These are phyloP conservation scores for Bradypodion pumilum DNA, from an alignment of 2,797 vertebrate genomes.

Conservation along the genomic window DNA sequence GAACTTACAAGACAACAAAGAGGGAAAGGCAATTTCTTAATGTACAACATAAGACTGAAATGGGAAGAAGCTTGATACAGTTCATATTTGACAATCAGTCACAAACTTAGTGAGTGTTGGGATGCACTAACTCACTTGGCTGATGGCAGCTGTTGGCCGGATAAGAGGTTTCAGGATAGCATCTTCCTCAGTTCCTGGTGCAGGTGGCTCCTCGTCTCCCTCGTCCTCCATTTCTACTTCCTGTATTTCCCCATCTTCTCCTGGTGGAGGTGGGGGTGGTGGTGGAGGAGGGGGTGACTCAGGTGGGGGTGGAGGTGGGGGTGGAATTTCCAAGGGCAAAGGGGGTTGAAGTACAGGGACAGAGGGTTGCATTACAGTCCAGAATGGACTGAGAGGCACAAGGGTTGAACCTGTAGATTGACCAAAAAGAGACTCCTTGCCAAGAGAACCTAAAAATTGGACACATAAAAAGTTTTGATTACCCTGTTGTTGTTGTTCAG, in stretches of 20 bases:
- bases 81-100: background rate
- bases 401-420: slow-evolving; percentile 74
- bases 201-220: slow-evolving; percentile 91
- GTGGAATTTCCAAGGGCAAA: slow-evolving; percentile 81
- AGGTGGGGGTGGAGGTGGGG: slow-evolving; percentile 87
- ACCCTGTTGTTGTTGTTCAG: too few relatives aligned
- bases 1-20: background rate
- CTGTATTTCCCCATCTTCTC: slow-evolving; percentile 91
- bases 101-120: rapidly evolving
- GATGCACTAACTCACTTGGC: slow-evolving; percentile 76
- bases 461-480: slow-evolving; percentile 50
- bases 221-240: slow-evolving; percentile 98
- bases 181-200: slow-evolving; percentile 93
- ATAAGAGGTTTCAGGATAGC: slow-evolving; percentile 75
- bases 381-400: slow-evolving; percentile 79
- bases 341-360: slow-evolving; percentile 80
- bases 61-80: background rate
- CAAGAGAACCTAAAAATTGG: slow-evolving; percentile 74
- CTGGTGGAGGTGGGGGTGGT: slow-evolving; percentile 85
- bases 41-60: background rate
- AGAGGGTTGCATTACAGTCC: slow-evolving; percentile 81
- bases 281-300: slow-evolving; percentile 77
- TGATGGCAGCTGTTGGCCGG: slow-evolving; percentile 62
- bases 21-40: background rate
- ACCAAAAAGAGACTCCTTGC: slow-evolving; percentile 76